Percentiles rank a stretch among this genome's conserved stretches.
phyloP scores from a whole-genome alignment of 2,797 vertebrate species.

The Dipus sagitta region DNA sequence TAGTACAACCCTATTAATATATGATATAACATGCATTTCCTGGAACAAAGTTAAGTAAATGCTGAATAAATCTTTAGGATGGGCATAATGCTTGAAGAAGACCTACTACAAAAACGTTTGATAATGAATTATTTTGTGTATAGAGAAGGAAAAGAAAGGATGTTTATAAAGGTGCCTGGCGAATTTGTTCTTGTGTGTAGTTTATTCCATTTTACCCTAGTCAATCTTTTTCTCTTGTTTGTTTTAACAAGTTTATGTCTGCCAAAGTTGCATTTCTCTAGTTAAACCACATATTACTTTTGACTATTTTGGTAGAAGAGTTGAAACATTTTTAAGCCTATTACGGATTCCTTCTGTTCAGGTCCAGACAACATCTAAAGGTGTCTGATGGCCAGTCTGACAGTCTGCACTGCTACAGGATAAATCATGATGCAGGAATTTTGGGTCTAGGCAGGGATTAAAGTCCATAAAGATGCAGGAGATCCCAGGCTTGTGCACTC shows the following conservation, averaged over 20 bases:
- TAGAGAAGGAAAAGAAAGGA: conserved; percentile 2
- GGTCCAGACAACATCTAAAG: conserved; percentile 17
- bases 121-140: conserved; percentile 34
- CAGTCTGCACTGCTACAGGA: background rate
- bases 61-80: conserved; percentile 6
- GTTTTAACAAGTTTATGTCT: background rate
- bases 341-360: background rate
- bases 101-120: conserved; percentile 27
- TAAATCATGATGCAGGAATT: too few relatives aligned
- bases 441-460: too few relatives aligned
- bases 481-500: too few relatives aligned
- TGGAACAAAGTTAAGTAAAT: conserved; percentile 35
- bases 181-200: conserved; percentile 18
- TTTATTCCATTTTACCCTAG: conserved; percentile 42
- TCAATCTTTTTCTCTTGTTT: background rate
- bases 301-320: background rate
- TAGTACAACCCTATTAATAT: background rate
- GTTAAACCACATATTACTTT: conserved; percentile 47
- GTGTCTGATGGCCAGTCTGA: background rate
- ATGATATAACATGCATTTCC: conserved; percentile 25
- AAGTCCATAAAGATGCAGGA: too few relatives aligned
- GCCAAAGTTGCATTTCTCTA: conserved; percentile 48
- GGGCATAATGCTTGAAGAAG: background rate
- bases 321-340: conserved; percentile 49
- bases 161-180: conserved; percentile 5